Percentiles rank a stretch among this genome's conserved stretches.
These are phyloP conservation scores for Thunnus albacares DNA, from an alignment of 2,797 vertebrate genomes.

Conservation along the genomic window DNA sequence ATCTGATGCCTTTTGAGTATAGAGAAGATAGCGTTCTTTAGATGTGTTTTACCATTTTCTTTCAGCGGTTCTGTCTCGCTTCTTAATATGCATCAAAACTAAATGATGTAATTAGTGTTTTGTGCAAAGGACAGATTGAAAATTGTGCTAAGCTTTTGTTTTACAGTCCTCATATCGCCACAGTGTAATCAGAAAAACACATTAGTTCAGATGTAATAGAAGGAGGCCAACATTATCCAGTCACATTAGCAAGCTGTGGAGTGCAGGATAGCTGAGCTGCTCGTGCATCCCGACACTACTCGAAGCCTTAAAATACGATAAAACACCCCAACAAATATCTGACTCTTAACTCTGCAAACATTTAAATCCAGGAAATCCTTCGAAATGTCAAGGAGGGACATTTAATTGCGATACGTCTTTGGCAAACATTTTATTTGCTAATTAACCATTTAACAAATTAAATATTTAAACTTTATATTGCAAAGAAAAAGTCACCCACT, in stretches of 20 bases:
- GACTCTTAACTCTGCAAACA: conserved; percentile 64
- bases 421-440: conserved; percentile 36
- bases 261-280: conserved; percentile 31
- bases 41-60: conserved; percentile 10
- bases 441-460: conserved; percentile 31
- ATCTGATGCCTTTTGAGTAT: conserved; percentile 29
- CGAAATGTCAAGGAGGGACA: conserved; percentile 39
- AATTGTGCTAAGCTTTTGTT: conserved; percentile 74
- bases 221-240: conserved; percentile 70
- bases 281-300: conserved; percentile 40
- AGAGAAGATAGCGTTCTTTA: not conserved
- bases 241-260: conserved; percentile 82
- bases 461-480: conserved; percentile 28
- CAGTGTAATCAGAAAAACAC: conserved; percentile 70
- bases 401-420: conserved; percentile 38
- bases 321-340: conserved; percentile 52
- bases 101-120: conserved; percentile 55
- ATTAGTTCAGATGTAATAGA: conserved; percentile 76
- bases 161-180: conserved; percentile 63
- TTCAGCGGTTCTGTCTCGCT: conserved; percentile 7
- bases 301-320: conserved; percentile 57
- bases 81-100: conserved; percentile 43
- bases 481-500: conserved; percentile 13
- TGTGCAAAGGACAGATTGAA: conserved; percentile 75
- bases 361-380: conserved; percentile 66